Base-by-base conservation (phyloP, 2,113 vertebrate genomes). In the Dicaeum eximium region DNA sequence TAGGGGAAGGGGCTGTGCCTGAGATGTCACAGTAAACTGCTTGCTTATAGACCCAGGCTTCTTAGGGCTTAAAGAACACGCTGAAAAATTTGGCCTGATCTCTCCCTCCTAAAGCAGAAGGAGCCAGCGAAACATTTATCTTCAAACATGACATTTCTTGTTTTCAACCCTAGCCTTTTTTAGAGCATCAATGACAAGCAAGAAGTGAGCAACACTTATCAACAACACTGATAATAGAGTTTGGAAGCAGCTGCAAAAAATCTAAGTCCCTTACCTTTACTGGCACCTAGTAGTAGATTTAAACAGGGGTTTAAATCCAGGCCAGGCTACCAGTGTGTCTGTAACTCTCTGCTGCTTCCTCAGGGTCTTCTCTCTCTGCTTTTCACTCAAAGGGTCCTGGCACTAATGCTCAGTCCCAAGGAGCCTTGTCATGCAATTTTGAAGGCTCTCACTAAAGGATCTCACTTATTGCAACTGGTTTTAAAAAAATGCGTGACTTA, bases 1-100 rank as follows among this genome's bases (percentile, higher is more conserved):
- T 25, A 33, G 30, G 42, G n/a, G 22, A 19, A 40, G 53, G 44
- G 62, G 37, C 58, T 4, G 14, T 98, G 98, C 98, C 99, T 97
- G 98, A 98, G 93, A 99, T 95, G 66, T 99, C 86, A 16, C 98
- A 99, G 91, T 98, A 99, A 53, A 98, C 45, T 0, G 96, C 98
- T 51, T 98, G 97, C 13, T 98, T 97, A 95, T 98, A 99, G 42
- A 98, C 31, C 88, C 31, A 97, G 91, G 98, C 98, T 93, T 98
- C 98, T 45, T 65, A 84, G 1, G 99, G 99, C 80, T 98, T 98
- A 81, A 99, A 99, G 62, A 98, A 95, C 56, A 99, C 96, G 11
- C 13, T 5, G 98, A 98, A 37, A 95, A 97, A 48, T 98, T 98
- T 15, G 98, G 98, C 98, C 98, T 98, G 66, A 99, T 91, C 27